Evolutionary conservation across 1,140 invertebrate species (phyloP), one percentile per base, ranked within the genome.

Genomic region (Lerema accius): DNA sequence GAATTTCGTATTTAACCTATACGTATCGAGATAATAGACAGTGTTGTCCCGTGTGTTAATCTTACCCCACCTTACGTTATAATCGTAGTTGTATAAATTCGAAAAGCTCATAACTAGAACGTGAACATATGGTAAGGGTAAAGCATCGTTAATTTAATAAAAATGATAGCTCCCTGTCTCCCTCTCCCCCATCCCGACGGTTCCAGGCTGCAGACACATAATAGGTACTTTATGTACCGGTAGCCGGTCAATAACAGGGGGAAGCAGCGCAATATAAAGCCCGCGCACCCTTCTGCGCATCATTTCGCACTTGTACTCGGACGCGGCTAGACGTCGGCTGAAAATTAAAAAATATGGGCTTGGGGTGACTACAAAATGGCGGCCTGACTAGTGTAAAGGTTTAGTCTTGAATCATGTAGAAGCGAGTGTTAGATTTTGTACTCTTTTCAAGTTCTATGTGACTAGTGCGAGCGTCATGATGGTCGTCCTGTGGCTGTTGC

Each of bases 211-310:
- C 32, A 35, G 32, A 50, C 15, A 23, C 19, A 23, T 23, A 23
- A 23, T 23, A 37, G 13, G n/a, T n/a, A n/a, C n/a, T 6, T 6
- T 50, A 50, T 51, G 49, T 51, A 19, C 49, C 49, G 28, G 9
- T 9, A 9, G 28, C 9, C 49, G 49, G 19, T 51, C 49, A 23
- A 51, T 51, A 39, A 23, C 17, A 23, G 49, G 35, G 14, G 49
- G 26, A 35, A 53, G 16, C 10, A 40, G 37, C 32, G 17, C 35
- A 10, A 53, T 53, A 53, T 51, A 23, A 53, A 53, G 15, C 15
- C 35, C 32, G 49, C 49, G 49, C 49, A 53, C 49, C 49, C 17
- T 53, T 39, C 17, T n/a, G 35, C 32, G 49, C 49, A 16, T 48
- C 49, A 53, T 13, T 53, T 40, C 16, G 10, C 7, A 39, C 10